Evolutionary conservation across 2,113 vertebrate species (phyloP).

Genomic region (Bubo bubo): DNA sequence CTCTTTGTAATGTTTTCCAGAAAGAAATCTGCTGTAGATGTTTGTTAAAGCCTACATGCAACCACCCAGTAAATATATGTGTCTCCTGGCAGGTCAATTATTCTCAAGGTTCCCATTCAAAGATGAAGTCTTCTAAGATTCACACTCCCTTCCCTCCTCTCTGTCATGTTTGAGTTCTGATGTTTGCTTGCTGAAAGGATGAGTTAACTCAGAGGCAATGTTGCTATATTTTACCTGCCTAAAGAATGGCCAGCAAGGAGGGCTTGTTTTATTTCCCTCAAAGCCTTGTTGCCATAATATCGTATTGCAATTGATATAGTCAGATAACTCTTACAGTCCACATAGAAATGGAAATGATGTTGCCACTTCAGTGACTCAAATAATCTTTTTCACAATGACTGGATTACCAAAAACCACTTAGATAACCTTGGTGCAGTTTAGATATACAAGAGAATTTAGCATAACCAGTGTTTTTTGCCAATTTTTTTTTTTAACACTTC

Average conservation of each 20-base stretch:
- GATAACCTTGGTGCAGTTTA: conserved; percentile 39
- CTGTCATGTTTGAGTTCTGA: not conserved
- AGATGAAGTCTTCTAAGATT: not conserved
- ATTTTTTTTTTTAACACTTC: conserved; percentile 64
- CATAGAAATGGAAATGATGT: conserved; percentile 15
- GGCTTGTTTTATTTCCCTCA: not conserved
- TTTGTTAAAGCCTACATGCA: conserved; percentile 4
- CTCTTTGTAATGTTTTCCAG: not conserved
- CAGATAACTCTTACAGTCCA: conserved; percentile 7
- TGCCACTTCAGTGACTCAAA: conserved; percentile 16
- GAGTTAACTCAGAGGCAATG: not conserved
- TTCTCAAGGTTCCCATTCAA: not conserved
- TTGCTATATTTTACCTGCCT: not conserved
- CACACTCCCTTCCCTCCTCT: not conserved
- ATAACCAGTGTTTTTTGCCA: conserved; percentile 24
- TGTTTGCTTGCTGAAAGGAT: not conserved
- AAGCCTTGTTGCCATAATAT: not conserved
- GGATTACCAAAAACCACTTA: conserved; percentile 56
- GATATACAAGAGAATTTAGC: conserved; percentile 49
- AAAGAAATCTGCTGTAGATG: not conserved
- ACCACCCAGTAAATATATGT: not conserved
- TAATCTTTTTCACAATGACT: conserved; percentile 33
- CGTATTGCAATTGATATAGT: not conserved
- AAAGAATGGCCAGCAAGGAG: not conserved
- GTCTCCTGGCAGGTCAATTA: not conserved